Evolutionary conservation across 2,888 invertebrate genomes (phyloP), one percentile per base, ranked within the genome.

Genomic region (Odontocolon sp.): DNA sequence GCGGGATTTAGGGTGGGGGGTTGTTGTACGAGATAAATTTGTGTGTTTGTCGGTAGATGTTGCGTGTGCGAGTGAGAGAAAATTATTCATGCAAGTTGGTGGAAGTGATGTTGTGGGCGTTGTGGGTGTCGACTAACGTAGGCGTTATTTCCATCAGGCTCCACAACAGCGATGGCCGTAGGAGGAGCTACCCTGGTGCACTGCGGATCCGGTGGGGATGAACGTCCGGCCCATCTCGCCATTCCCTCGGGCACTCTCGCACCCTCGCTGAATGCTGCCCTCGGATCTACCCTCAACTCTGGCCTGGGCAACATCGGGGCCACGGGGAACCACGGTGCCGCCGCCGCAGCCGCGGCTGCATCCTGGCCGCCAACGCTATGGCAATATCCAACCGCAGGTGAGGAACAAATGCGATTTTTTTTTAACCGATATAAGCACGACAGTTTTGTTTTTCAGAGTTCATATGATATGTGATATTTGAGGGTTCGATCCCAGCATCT

Each of bases 291-390:
- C 78, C 77, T 87, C 77, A 85, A 86, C 83, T 82, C 86, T 80
- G 86, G 86, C 71, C 81, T 88, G 63, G 84, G 84, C 57, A 82
- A 79, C 67, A 81, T 85, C 57, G 80, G 83, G 61, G 81, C 90
- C 42, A 88, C 89, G 78, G 88, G 92, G 28, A 74, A 73, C 68
- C 63, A 70, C 68, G 42, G 56, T n/a, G 67, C n/a, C n/a, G n/a
- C n/a, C n/a, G n/a, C n/a, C n/a, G n/a, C n/a, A n/a, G n/a, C n/a
- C n/a, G n/a, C n/a, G n/a, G n/a, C 91, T 91, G 89, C 93, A 92
- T 82, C 92, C 91, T 92, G 94, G 87, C 92, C 94, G 87, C 93
- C 94, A 64, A 93, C 95, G 69, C 93, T 95, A 88, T 96, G 96
- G 95, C 95, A 95, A 91, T 96, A 96, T 92, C 95, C 95, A 84